These are phyloP conservation scores for Oncopodura yosiiana DNA, from an alignment of 1,140 invertebrate species.

Conservation along the genomic window DNA sequence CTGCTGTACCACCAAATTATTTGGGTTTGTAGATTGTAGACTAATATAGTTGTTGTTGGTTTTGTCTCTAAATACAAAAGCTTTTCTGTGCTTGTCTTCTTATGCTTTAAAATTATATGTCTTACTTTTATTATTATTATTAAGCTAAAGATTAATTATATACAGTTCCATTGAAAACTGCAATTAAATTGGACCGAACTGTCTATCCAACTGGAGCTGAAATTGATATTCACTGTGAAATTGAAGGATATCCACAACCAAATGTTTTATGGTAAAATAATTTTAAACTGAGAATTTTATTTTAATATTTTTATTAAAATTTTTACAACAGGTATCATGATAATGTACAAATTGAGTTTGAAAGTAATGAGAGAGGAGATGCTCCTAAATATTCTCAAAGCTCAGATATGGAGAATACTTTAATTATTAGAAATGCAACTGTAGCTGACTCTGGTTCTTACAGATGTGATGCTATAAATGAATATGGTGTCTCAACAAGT, in stretches of 20 bases:
- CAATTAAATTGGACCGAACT: constrained; percentile 33
- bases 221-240: constrained; percentile 60
- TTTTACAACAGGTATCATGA: no score
- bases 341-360: no score
- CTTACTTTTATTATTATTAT: no score
- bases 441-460: constrained; percentile 64
- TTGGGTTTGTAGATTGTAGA: no score
- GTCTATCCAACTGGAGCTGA: constrained; percentile 53
- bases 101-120: not conserved
- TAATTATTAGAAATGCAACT: constrained; percentile 54
- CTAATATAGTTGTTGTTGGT: no score
- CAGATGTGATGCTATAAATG: constrained; percentile 64
- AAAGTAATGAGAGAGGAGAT: no score
- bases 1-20: no score
- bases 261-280: constrained; percentile 64
- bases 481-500: constrained; percentile 51
- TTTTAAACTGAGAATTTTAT: no score
- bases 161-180: constrained; percentile 35
- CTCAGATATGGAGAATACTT: constrained; percentile 21
- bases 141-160: not conserved
- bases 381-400: no score
- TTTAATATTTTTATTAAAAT: no score
- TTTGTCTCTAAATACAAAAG: no score
- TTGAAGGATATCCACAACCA: constrained; percentile 64
- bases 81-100: no score